A percentile compares a stretch with the other conserved stretches of the same genome.
Evolutionary conservation across 2,113 vertebrate species (phyloP).

Genomic region (Lophura nycthemera): DNA sequence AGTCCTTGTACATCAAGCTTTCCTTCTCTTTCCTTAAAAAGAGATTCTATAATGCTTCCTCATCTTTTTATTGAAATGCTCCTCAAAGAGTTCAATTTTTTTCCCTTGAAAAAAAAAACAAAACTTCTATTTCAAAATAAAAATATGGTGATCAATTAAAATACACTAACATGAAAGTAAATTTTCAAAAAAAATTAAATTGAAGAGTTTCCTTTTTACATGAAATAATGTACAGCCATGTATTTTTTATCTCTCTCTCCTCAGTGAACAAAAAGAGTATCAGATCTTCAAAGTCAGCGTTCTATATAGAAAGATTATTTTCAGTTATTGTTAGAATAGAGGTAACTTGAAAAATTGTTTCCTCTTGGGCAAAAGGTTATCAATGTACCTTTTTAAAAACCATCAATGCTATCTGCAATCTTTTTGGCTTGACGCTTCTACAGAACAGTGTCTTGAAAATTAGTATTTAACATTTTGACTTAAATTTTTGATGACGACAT

Average conservation of each 20-base stretch:
- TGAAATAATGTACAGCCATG: not conserved
- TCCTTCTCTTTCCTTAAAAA: not conserved
- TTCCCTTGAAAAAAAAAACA: not conserved
- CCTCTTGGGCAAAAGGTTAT: not conserved
- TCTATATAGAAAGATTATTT: not conserved
- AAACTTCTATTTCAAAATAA: not conserved
- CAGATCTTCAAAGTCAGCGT: not conserved
- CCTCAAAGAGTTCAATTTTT: not conserved
- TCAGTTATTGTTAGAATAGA: no score
- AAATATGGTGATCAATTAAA: not conserved
- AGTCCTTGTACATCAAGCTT: not conserved
- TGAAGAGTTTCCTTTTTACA: not conserved
- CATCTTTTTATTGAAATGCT: not conserved
- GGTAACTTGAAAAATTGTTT: not conserved
- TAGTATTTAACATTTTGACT: not conserved
- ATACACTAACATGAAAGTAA: not conserved
- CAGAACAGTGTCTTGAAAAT: not conserved
- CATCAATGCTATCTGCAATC: not conserved
- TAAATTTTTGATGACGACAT: not conserved
- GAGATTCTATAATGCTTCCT: not conserved
- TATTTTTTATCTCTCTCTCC: not conserved
- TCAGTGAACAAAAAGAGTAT: not conserved
- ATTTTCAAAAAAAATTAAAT: not conserved
- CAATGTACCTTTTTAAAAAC: not conserved
- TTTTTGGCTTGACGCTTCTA: not conserved